Evolutionary conservation across 2,113 vertebrate genomes (phyloP).

Genomic region (Carassius gibelio): DNA sequence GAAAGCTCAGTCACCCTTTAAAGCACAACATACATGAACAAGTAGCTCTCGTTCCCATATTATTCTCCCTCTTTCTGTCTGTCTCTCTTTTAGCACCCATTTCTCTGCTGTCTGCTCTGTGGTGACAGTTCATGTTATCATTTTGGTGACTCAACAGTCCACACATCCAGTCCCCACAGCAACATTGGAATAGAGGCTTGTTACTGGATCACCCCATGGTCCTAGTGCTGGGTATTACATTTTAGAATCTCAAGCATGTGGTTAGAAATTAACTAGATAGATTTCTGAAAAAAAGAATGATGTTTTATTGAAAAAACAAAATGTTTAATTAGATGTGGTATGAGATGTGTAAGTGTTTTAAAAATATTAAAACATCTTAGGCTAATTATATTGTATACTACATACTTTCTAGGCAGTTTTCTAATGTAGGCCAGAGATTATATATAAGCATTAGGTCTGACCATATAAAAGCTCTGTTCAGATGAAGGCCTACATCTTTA

Average conservation of each 20-base stretch:
- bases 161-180: slow-evolving; percentile 44
- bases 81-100: not conserved
- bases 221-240: slow-evolving; percentile 9
- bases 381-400: not conserved
- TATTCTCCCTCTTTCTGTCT: slow-evolving; percentile 7
- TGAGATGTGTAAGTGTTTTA: not conserved
- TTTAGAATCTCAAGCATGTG: not conserved
- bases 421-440: slow-evolving; percentile 11
- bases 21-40: not conserved
- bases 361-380: not conserved
- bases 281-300: not conserved
- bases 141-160: slow-evolving; percentile 51
- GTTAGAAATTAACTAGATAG: not conserved
- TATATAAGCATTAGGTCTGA: not conserved
- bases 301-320: not conserved
- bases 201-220: slow-evolving; percentile 34
- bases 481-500: not conserved
- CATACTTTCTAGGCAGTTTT: not conserved
- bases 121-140: slow-evolving; percentile 44
- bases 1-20: slow-evolving; percentile 24
- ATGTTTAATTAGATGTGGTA: not conserved
- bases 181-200: slow-evolving; percentile 23
- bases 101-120: slow-evolving; percentile 11
- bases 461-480: not conserved
- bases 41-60: not conserved